Base-by-base conservation (phyloP, 2,797 vertebrate genomes). In the Tragopan temminckii region DNA sequence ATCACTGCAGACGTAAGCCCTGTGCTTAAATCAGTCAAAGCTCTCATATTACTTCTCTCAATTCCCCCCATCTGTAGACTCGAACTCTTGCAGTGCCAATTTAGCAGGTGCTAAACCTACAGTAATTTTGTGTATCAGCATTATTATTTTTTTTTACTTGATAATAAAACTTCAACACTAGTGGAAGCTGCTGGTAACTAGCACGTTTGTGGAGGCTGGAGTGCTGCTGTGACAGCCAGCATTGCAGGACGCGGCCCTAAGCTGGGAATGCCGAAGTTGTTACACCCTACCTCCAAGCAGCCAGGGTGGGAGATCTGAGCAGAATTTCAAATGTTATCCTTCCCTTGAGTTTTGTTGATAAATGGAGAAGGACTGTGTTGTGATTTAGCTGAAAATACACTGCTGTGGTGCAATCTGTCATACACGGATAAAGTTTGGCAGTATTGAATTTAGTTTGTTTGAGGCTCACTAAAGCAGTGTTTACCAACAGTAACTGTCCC, bases 251-350 rank as follows among this genome's bases (percentile, higher is more conserved):
- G 95, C 21, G 93, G 93, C 95, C 89, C 58, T 66, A 18, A 94
- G 94, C 88, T 75, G 83, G 80, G 79, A 78, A 95, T 40, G 85
- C 90, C 84, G 88, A 76, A 92, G 86, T 83, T 94, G 88, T 96
- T 94, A 64, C 42, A 29, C 6, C 1, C 2, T 2, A 2, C 17
- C 68, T 91, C 70, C 66, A 21, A 52, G 79, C 7, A 70, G 64
- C 57, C 15, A 6, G 71, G 38, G 1, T 69, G 63, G 68, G 42
- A 66, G 79, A 19, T 69, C 66, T 71, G 87, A 80, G 24, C 71
- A 53, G 86, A 83, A 96, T 95, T 82, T 61, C 70, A 78, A 55
- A 66, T 42, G 57, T 57, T 25, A 38, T 45, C 59, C 24, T 79
- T 27, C 83, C 74, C 81, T 74, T 0, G 1, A 45, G 68, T 40